phyloP scores from a whole-genome alignment of 2,797 vertebrate genomes.

The Halcyon chelicuti region DNA sequence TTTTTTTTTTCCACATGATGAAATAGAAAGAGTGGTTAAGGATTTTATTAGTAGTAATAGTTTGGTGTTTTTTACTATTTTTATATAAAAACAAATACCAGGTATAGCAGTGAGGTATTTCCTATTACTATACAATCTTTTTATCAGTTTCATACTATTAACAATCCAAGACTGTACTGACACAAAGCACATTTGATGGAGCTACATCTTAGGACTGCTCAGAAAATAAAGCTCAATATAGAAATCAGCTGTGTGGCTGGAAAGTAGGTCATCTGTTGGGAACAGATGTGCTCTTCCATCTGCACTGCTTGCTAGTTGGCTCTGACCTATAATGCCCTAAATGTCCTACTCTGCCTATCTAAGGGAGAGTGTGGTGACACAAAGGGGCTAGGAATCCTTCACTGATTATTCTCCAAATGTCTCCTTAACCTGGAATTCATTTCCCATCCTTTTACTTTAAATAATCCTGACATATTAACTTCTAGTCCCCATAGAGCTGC shows the following conservation, averaged over 20 bases:
- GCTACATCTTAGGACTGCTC: neutral
- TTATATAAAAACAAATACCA: neutral
- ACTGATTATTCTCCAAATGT: neutral
- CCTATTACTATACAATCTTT: neutral
- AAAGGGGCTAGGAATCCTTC: neutral
- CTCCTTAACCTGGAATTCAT: neutral
- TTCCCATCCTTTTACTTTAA: neutral
- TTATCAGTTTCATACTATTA: neutral
- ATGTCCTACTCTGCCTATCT: neutral
- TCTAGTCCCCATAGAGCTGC: neutral
- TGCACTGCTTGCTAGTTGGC: neutral
- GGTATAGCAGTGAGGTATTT: neutral
- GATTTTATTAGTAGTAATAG: neutral
- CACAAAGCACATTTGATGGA: neutral
- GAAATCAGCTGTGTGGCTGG: neutral
- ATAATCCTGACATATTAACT: neutral
- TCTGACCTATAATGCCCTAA: neutral
- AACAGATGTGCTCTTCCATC: conserved; percentile 37
- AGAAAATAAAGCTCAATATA: neutral
- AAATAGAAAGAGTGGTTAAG: neutral
- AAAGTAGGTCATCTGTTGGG: conserved; percentile 21
- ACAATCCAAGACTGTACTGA: neutral
- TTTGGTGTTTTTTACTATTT: neutral
- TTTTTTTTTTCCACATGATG: neutral
- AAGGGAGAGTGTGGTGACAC: neutral